These are phyloP conservation scores for Netelia inedita DNA, from an alignment of 2,888 invertebrate species.

Conservation along the genomic window DNA sequence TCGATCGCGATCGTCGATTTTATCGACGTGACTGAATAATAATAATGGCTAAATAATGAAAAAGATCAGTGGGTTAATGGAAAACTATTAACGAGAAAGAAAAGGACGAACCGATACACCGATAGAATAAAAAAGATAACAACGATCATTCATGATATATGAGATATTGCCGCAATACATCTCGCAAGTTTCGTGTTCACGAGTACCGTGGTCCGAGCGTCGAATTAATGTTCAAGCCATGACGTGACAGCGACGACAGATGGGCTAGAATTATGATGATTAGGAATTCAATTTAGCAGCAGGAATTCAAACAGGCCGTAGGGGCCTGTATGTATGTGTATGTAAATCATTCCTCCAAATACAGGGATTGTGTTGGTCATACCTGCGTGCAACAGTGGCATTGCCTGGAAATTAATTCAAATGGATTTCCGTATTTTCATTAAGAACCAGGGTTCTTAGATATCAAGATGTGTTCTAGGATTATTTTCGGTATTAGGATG, in stretches of 20 bases:
- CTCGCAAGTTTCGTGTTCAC: not conserved
- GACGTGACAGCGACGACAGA: not conserved
- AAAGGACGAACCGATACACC: not conserved
- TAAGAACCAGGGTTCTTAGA: not conserved
- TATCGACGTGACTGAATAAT: no score
- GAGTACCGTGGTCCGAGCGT: not conserved
- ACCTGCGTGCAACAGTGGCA: conserved; percentile 22
- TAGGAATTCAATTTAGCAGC: conserved; percentile 54
- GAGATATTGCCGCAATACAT: not conserved
- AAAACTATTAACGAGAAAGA: no score
- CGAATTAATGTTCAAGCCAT: not conserved
- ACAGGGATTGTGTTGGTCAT: not conserved
- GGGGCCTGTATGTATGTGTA: not conserved
- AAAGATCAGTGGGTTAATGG: no score
- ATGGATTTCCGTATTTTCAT: conserved; percentile 18
- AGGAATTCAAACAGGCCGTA: conserved; percentile 24
- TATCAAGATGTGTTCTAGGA: no score
- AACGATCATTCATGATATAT: not conserved
- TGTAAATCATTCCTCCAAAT: conserved; percentile 8
- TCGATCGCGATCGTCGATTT: no score
- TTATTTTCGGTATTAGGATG: no score
- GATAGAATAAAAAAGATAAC: not conserved
- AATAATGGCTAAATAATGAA: no score
- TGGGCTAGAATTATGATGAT: conserved; percentile 52
- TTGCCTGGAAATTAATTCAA: conserved; percentile 30